Percentiles rank a stretch among this genome's conserved stretches.
Evolutionary conservation across 2,113 vertebrate species (phyloP).

Genomic region (Probosciger aterrimus): DNA sequence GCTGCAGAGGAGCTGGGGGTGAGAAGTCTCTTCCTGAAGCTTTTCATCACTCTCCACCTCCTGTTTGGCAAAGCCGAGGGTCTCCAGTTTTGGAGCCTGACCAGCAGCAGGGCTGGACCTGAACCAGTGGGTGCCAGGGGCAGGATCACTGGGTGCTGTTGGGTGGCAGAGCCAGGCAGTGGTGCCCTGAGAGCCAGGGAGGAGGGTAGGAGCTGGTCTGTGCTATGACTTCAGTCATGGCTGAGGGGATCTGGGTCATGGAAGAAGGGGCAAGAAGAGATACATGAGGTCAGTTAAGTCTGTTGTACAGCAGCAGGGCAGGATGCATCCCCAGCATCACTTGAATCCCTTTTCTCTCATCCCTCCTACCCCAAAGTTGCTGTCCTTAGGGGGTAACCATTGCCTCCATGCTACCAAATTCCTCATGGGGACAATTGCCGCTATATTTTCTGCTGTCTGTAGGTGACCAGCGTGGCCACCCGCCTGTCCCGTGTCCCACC

Average conservation of each 20-base stretch:
- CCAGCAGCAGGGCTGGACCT: neutral
- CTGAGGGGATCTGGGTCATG: neutral
- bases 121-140: neutral
- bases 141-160: neutral
- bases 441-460: neutral
- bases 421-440: neutral
- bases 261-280: neutral
- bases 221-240: rapidly evolving
- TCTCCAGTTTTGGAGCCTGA: neutral
- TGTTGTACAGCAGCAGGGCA: neutral
- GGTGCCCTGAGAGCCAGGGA: neutral
- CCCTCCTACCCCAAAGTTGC: neutral
- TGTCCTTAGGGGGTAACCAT: rapidly evolving
- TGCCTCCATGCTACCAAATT: neutral
- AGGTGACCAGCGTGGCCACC: neutral
- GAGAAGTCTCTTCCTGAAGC: neutral
- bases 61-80: neutral
- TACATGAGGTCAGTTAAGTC: neutral
- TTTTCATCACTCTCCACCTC: neutral
- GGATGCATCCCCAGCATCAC: neutral
- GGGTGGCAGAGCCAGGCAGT: neutral
- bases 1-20: neutral
- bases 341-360: neutral
- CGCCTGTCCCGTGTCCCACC: neutral
- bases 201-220: neutral